Conservation (phyloP, 2,888 invertebrate species). For the Lithophane socia region DNA sequence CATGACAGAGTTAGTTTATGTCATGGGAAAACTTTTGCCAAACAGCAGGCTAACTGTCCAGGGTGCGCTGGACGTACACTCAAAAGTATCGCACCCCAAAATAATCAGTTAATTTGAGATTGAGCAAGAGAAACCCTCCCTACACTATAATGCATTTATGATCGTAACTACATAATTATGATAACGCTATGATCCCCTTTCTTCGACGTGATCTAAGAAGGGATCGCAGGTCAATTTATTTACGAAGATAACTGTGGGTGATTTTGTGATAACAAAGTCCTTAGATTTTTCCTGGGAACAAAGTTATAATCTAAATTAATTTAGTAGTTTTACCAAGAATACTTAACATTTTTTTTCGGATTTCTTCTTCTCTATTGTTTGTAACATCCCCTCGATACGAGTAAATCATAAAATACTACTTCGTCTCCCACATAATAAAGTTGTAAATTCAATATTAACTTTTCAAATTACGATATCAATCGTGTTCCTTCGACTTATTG, state of each 20-base stretch:
- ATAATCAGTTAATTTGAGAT: conserved; percentile 34
- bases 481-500: conserved; percentile 13
- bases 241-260: not conserved
- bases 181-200: conserved; percentile 30
- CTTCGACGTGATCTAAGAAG: conserved; percentile 6
- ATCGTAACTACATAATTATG: conserved; percentile 38
- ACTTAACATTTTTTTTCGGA: too few species aligned
- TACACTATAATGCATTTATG: conserved; percentile 9
- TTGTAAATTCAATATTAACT: conserved; percentile 48
- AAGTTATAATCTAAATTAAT: not conserved
- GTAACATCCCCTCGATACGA: not conserved
- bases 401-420: conserved; percentile 10
- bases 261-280: not conserved
- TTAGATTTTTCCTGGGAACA: not conserved
- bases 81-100: conserved; percentile 13
- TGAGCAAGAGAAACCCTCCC: not conserved
- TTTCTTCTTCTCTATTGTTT: not conserved
- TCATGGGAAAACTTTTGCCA: not conserved
- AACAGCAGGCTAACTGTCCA: not conserved
- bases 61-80: not conserved
- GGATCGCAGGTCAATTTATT: conserved; percentile 19
- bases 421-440: conserved; percentile 11
- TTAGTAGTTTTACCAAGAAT: not conserved
- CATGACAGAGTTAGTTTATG: not conserved
- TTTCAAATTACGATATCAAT: conserved; percentile 40